phyloP scores from a whole-genome alignment of 2,888 invertebrate species.

The Linnaemya tessellans region DNA sequence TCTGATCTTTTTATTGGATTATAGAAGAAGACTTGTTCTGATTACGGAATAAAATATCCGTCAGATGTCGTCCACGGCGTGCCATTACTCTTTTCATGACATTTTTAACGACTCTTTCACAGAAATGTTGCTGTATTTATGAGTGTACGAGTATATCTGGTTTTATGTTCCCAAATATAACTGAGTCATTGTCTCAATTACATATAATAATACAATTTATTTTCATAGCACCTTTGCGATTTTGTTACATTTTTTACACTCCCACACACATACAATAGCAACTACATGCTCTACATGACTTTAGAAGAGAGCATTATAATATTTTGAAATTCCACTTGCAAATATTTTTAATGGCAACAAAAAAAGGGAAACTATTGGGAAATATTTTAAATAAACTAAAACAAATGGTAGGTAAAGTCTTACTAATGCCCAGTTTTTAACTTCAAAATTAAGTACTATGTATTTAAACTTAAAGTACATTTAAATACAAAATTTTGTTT shows the following conservation, averaged over 20 bases:
- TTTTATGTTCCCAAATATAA: conserved; percentile 5
- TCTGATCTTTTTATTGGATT: too few species aligned
- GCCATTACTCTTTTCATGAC: too few species aligned
- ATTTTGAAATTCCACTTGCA: conserved; percentile 14
- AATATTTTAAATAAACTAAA: conserved; percentile 47
- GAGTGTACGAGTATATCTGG: conserved; percentile 28
- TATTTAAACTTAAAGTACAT: too few species aligned
- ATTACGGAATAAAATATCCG: too few species aligned
- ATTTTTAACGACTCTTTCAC: too few species aligned
- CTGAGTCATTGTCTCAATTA: conserved; percentile 62
- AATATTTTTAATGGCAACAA: not conserved
- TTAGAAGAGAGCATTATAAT: not conserved
- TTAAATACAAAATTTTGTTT: too few species aligned
- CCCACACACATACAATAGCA: too few species aligned
- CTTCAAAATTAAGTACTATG: too few species aligned
- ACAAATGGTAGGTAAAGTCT: conserved; percentile 33
- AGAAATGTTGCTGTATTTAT: too few species aligned
- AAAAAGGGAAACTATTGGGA: not conserved
- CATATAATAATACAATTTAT: conserved; percentile 69
- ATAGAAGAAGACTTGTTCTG: too few species aligned
- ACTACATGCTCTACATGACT: not conserved
- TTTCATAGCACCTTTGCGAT: conserved; percentile 70
- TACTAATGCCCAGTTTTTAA: not conserved
- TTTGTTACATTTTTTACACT: conserved; percentile 46
- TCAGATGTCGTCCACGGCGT: too few species aligned